Base-by-base conservation (phyloP, 2,888 invertebrate species). In the Drosophila histrio region DNA sequence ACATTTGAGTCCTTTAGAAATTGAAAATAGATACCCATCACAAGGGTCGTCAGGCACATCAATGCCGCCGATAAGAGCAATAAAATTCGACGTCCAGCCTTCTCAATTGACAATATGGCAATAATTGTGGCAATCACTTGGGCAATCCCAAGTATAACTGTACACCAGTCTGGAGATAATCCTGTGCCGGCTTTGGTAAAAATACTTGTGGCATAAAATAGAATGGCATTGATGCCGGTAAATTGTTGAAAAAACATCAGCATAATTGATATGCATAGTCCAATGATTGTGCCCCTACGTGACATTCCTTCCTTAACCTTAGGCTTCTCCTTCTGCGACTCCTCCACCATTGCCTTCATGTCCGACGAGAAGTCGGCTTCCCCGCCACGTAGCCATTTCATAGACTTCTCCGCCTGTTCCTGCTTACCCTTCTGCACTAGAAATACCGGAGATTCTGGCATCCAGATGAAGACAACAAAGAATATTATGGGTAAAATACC, bases 211-310 rank as follows among this genome's bases (percentile, higher is more conserved):
- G 95, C 93, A 83, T 96, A 96, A 90, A 96, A 96, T 57, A 96
- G 94, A 0, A 97, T 95, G 0, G 96, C 95, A 87, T 97, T 96
- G 49, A 96, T 94, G 24, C 96, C 96, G 43, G 95, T 94, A 24
- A 97, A 92, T 89, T 97, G 97, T 88, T 98, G 97, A 91, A 97
- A 95, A 72, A 96, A 91, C 97, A 97, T 97, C n/a, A 97, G 92
- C 0, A 94, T 94, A 71, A 95, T 94, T 56, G 94, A 94, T 50
- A 96, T 95, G 1, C 94, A 52, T 0, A 96, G 90, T 0, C 95
- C 95, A 82, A 94, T 94, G n/a, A 93, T 89, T 0, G 95, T 94
- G 0, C 59, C 30, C 15, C 91, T 94, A 11, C 94, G 93, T 0
- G 92, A 92, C 13, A 95, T 93, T 0, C 93, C 93, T 0, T 92